phyloP scores from a whole-genome alignment of 2,888 invertebrate genomes.

The Ypsolopha sequella region DNA sequence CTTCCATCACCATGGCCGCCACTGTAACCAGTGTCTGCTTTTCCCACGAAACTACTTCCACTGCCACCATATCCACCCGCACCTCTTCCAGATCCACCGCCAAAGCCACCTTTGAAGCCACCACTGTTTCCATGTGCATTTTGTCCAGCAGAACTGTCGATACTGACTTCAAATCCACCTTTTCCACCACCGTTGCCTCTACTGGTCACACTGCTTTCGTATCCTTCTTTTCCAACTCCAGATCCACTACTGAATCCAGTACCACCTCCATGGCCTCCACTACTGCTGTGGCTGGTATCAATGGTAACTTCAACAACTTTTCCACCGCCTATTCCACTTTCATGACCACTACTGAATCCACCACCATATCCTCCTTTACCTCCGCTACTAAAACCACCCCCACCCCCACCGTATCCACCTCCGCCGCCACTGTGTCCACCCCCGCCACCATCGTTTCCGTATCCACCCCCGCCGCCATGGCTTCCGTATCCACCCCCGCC shows the following conservation, averaged over 20 bases:
- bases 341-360: slow-evolving; percentile 12
- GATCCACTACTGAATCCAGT: too few species aligned
- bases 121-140: slow-evolving; percentile 6
- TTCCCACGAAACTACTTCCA: slow-evolving; percentile 17
- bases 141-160: slow-evolving; percentile 8
- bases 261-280: slow-evolving; percentile 13
- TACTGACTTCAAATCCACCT: slow-evolving; percentile 7
- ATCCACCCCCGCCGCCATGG: slow-evolving; percentile 13
- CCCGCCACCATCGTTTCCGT: slow-evolving; percentile 17
- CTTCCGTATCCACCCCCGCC: slow-evolving; percentile 17
- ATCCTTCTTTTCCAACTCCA: slow-evolving; percentile 11
- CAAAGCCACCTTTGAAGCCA: too few species aligned
- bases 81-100: slow-evolving; percentile 14
- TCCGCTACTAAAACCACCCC: too few species aligned
- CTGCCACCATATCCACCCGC: slow-evolving; percentile 13
- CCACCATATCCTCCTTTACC: slow-evolving; percentile 24
- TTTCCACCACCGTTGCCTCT: slow-evolving; percentile 10
- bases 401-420: slow-evolving; percentile 23
- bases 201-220: slow-evolving; percentile 5
- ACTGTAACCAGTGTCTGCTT: slow-evolving; percentile 20
- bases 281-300: slow-evolving; percentile 10
- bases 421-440: slow-evolving; percentile 20
- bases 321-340: slow-evolving; percentile 6
- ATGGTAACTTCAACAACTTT: slow-evolving; percentile 33
- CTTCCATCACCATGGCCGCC: slow-evolving; percentile 13